These are phyloP conservation scores for Pseudocheirus occidentalis DNA, from an alignment of 2,797 vertebrate species.

Conservation along the genomic window DNA sequence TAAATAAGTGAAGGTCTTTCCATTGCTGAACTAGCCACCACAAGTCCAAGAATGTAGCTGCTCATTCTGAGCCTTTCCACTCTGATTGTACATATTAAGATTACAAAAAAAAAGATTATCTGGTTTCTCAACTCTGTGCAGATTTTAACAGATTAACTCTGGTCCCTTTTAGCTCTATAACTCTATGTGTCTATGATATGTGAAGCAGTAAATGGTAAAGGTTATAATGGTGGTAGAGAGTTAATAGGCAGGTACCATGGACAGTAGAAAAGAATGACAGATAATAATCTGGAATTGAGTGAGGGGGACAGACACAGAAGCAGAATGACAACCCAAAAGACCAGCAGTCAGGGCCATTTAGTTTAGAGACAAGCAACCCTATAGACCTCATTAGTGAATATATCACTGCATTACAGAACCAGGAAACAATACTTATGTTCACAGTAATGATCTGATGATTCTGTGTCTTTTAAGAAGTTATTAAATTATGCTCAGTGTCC, in stretches of 20 bases:
- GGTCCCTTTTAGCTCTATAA: neutral
- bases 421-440: neutral
- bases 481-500: neutral
- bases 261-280: neutral
- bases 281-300: neutral
- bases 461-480: neutral
- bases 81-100: neutral
- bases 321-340: neutral
- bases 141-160: neutral
- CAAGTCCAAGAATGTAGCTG: neutral
- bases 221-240: neutral
- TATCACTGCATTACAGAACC: neutral
- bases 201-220: neutral
- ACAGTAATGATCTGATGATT: neutral
- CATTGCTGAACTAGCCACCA: neutral
- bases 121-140: neutral
- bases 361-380: neutral
- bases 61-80: neutral
- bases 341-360: neutral
- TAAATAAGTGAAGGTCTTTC: neutral
- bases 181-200: neutral
- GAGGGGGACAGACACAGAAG: neutral
- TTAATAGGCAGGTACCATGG: neutral
- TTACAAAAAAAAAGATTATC: neutral
- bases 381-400: neutral